Base-by-base conservation (phyloP, 2,113 vertebrate genomes). In the Nyctibius bracteatus region DNA sequence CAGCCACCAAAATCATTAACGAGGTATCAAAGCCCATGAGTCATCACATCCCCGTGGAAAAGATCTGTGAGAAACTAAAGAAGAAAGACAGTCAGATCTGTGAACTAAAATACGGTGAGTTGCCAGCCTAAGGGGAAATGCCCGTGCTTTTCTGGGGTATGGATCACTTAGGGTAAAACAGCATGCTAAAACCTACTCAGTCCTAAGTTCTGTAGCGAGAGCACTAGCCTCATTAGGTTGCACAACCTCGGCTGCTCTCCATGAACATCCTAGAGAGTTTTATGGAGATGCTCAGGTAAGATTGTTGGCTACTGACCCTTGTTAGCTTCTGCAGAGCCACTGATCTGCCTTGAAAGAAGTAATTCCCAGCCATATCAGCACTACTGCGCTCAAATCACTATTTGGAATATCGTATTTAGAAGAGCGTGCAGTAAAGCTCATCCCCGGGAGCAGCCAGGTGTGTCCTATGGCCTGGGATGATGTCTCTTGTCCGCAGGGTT, bases 1-100 rank as follows among this genome's bases (percentile, higher is more conserved):
- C 99, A 7, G 99, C 99, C 94, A 99, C 99, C 61, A 99, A 99
- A 98, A 99, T 99, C 4, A 98, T 98, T 95, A 99, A 99, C 0
- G 99, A 99, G 92, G 99, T 99, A 27, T 99, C 99, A 19, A 99
- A 98, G 95, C 99, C 99, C 7, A 96, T 99, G 93, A 99, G 99
- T 96, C 97, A 99, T 96, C 99, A 99, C 94, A 98, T 98, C 68
- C 99, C 99, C 0, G 99, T 99, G 95, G 99, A 99, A 79, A 99
- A 99, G 97, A 98, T 99, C 94, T 99, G 99, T 44, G 99, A 99
- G 97, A 99, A 99, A 61, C 98, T 99, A 28, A 99, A 99, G 97
- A 99, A 99, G 98, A 99, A 99, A 93, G 99, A 99, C 96, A 96
- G 98, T 81, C 99, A 99, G 98, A 99, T 99, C 97, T 99, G 99